Evolutionary conservation across 30 jellyfish, hydroid and myxozoan genomes (phyloP).

Genomic region (Rhopilema esculentum): DNA sequence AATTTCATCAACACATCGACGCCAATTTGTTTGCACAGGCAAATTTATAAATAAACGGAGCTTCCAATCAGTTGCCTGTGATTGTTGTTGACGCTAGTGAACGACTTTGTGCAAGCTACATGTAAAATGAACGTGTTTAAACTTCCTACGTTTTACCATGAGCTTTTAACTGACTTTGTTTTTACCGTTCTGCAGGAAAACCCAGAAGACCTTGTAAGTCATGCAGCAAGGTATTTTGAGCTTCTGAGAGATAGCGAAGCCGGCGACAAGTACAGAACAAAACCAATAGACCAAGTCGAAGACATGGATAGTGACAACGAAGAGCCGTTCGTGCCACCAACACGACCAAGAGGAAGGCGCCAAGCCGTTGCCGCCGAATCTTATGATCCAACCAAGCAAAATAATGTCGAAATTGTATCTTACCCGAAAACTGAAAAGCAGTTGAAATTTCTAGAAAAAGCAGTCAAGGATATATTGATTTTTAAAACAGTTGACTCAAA

Average conservation of each 20-base stretch:
- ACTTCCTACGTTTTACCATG: conserved; percentile 68
- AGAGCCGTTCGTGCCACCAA: conserved; percentile 80
- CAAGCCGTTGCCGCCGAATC: conserved; percentile 99
- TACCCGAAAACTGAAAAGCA: conserved; percentile 91
- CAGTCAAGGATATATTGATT: conserved; percentile 85
- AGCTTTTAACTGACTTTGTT: conserved; percentile 58
- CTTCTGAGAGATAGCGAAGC: conserved; percentile 56
- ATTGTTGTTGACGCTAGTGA: background rate
- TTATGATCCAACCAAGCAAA: conserved; percentile 91
- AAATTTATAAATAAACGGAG: background rate
- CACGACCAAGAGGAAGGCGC: conserved; percentile 90
- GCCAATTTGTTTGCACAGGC: background rate
- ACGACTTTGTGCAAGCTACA: background rate
- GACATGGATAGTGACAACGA: conserved; percentile 66
- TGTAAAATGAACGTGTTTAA: conserved; percentile 32
- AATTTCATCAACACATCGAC: background rate
- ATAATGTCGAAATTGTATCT: conserved; percentile 67
- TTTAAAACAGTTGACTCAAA: conserved; percentile 82
- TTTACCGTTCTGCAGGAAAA: conserved; percentile 81
- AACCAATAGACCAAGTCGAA: background rate
- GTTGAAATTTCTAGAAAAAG: conserved; percentile 76
- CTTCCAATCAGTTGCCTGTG: background rate
- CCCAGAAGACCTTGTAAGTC: conserved; percentile 78
- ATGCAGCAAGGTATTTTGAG: conserved; percentile 75
- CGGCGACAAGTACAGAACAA: conserved; percentile 54